Evolutionary conservation across 2,888 invertebrate genomes (phyloP).

Genomic region (Drosophila robusta): DNA sequence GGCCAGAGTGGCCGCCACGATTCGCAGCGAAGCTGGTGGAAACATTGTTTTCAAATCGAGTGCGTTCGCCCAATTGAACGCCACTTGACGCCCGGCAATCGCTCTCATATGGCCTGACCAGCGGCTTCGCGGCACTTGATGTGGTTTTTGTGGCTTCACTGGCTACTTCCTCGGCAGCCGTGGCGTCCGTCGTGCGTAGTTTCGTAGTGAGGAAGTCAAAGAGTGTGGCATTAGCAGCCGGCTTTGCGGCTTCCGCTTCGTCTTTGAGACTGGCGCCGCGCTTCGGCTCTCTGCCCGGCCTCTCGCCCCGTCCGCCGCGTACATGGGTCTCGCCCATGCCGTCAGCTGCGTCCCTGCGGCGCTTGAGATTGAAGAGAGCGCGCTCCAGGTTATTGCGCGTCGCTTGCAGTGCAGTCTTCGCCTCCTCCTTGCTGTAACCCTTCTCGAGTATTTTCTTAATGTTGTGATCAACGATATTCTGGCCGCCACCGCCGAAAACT

Average conservation of each 20-base stretch:
- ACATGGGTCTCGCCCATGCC: constrained; percentile 38
- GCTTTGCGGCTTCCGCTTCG: constrained; percentile 88
- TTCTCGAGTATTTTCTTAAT: constrained; percentile 92
- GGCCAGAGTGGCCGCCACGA: constrained; percentile 54
- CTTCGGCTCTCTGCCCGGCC: constrained; percentile 65
- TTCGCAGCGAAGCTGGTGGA: constrained; percentile 84
- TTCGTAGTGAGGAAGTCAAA: constrained; percentile 94
- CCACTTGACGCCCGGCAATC: constrained; percentile 32
- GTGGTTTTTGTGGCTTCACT: constrained; percentile 19
- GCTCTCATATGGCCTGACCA: constrained; percentile 36
- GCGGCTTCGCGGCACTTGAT: constrained; percentile 44
- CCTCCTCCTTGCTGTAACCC: constrained; percentile 91
- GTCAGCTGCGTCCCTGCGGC: constrained; percentile 86
- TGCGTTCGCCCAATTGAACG: constrained; percentile 40
- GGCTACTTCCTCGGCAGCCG: constrained; percentile 23
- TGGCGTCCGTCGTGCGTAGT: constrained; percentile 83
- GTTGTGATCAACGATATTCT: constrained; percentile 90
- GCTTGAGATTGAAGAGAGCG: constrained; percentile 89
- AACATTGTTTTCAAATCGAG: constrained; percentile 84
- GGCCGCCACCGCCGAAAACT: constrained; percentile 88
- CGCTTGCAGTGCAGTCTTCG: constrained; percentile 89
- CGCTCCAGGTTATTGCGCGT: constrained; percentile 90
- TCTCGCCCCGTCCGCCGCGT: constrained; percentile 43
- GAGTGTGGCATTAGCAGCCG: constrained; percentile 91
- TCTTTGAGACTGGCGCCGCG: constrained; percentile 85